Evolutionary conservation across 2,113 vertebrate genomes (phyloP).

Genomic region (Cololabis saira): DNA sequence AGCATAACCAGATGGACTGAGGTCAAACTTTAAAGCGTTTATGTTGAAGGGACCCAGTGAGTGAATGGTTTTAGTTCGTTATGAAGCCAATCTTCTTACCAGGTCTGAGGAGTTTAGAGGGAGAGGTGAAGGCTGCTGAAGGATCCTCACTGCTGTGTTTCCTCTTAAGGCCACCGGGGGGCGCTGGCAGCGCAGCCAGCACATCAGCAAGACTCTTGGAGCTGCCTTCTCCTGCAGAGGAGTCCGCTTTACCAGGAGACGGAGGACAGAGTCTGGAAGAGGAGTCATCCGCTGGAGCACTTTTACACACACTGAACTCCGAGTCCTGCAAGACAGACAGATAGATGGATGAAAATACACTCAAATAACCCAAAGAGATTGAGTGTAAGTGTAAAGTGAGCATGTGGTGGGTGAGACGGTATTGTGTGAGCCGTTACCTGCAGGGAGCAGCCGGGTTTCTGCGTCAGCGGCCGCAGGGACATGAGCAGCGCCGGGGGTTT

Average conservation of each 20-base stretch:
- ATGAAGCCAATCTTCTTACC: constrained; percentile 64
- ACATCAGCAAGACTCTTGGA: constrained; percentile 81
- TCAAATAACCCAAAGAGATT: neutral
- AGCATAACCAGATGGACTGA: neutral
- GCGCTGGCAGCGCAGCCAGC: constrained; percentile 78
- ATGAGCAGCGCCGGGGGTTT: constrained; percentile 83
- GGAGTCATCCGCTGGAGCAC: constrained; percentile 69
- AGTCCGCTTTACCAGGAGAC: constrained; percentile 58
- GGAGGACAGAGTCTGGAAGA: constrained; percentile 66
- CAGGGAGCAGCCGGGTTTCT: constrained; percentile 75
- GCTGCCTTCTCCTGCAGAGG: constrained; percentile 70
- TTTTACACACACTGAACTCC: constrained; percentile 81
- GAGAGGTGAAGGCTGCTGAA: constrained; percentile 52
- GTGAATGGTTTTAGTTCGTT: neutral
- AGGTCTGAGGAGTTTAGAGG: constrained; percentile 85
- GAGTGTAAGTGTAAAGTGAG: neutral
- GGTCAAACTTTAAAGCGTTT: too few species aligned
- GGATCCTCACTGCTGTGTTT: constrained; percentile 78
- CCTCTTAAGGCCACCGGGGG: constrained; percentile 84
- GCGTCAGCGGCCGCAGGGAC: constrained; percentile 73
- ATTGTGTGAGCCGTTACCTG: constrained; percentile 74
- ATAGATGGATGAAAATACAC: neutral
- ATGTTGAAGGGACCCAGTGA: too few species aligned
- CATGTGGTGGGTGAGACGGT: neutral
- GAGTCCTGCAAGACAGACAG: constrained; percentile 70